Conservation (phyloP, 2,797 vertebrate species). For the Phataginus tetradactyla region DNA sequence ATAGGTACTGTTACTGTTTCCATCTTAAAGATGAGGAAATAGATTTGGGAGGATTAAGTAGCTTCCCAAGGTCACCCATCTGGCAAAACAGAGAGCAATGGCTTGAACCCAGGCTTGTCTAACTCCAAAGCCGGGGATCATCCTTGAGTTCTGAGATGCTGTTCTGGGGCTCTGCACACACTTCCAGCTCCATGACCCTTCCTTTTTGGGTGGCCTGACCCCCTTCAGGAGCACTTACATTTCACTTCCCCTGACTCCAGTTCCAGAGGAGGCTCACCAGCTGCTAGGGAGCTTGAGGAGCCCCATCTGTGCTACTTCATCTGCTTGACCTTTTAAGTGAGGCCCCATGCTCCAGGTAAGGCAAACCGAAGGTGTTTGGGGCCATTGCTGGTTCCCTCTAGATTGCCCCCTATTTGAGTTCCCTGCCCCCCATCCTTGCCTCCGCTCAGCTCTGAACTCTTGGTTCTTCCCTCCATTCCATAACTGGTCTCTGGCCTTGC, state of each 20-base stretch:
- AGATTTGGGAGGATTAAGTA: not conserved
- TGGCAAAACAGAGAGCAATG: not conserved
- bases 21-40: not conserved
- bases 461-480: not conserved
- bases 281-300: not conserved
- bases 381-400: not conserved
- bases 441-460: not conserved
- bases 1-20: not conserved
- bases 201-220: not conserved
- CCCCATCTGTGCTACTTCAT: not conserved
- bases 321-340: not conserved
- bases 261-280: not conserved
- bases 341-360: not conserved
- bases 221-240: not conserved
- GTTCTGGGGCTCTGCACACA: not conserved
- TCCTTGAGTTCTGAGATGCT: not conserved
- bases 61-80: not conserved
- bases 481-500: not conserved
- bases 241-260: not conserved
- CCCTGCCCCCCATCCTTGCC: not conserved
- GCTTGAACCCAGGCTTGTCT: not conserved
- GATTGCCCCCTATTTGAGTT: not conserved
- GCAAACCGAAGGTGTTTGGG: not conserved
- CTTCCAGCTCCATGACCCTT: not conserved
- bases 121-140: not conserved